Percentiles rank a stretch among this genome's conserved stretches.
Evolutionary conservation across 2,797 vertebrate genomes (phyloP).

Genomic region (Oceanodroma leucorhoa): DNA sequence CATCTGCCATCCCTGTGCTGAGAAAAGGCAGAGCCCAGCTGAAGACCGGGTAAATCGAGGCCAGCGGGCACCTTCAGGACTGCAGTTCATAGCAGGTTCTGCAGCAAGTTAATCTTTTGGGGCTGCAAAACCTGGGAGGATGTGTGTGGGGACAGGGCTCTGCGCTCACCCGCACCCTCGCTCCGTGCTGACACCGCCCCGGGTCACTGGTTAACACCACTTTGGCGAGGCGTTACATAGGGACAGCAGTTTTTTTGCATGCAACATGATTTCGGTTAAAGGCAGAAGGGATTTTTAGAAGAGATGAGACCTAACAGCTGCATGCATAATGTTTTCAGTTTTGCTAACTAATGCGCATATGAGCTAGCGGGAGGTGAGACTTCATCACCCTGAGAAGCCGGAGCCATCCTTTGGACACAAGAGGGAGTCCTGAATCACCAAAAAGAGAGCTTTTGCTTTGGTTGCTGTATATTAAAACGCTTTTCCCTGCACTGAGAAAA

Average conservation of each 20-base stretch:
- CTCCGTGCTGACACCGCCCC: accelerated
- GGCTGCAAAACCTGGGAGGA: not conserved
- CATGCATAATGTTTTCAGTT: not conserved
- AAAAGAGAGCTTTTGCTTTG: not conserved
- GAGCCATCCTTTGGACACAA: slow-evolving; percentile 35
- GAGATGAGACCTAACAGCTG: not conserved
- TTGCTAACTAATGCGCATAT: not conserved
- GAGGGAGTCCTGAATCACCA: slow-evolving; percentile 51
- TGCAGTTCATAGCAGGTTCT: not conserved
- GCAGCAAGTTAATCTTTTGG: not conserved
- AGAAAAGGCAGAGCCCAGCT: not conserved
- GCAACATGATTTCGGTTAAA: not conserved
- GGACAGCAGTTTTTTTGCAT: not conserved
- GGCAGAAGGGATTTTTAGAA: not conserved
- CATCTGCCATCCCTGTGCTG: not conserved
- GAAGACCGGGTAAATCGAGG: not conserved
- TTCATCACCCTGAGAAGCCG: accelerated
- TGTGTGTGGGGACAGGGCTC: not conserved
- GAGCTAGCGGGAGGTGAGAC: not conserved
- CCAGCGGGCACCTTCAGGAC: accelerated
- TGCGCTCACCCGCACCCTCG: accelerated
- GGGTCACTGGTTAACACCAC: accelerated
- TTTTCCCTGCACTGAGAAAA: not conserved
- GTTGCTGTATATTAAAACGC: not conserved
- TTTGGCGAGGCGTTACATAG: not conserved